phyloP scores from a whole-genome alignment of 2,113 vertebrate genomes.

The Notarius lentiginosus region DNA sequence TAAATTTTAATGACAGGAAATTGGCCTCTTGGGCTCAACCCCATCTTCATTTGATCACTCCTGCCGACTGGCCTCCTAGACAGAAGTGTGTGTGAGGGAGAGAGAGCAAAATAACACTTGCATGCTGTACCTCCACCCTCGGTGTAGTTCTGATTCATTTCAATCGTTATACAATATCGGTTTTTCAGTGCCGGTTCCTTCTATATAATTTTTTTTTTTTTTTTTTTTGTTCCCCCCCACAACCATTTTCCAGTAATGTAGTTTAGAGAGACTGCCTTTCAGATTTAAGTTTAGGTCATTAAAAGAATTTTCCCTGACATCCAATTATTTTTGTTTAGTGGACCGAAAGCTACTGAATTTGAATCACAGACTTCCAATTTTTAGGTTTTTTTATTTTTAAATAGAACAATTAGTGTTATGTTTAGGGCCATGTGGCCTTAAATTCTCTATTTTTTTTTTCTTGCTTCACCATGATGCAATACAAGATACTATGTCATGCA shows the following conservation, averaged over 20 bases:
- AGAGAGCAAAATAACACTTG: background rate
- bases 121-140: background rate
- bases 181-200: background rate
- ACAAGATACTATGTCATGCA: too few species aligned
- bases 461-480: too few species aligned
- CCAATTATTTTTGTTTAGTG: too few species aligned
- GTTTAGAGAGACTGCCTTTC: too few species aligned
- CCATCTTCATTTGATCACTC: slow-evolving; percentile 48
- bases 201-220: background rate
- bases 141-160: background rate
- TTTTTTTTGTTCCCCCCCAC: background rate
- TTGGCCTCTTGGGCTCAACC: slow-evolving; percentile 51
- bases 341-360: too few species aligned
- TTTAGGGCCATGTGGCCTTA: too few species aligned
- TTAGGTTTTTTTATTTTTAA: too few species aligned
- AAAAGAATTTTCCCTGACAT: too few species aligned
- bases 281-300: too few species aligned
- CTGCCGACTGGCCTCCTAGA: slow-evolving; percentile 27
- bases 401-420: too few species aligned
- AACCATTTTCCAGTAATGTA: background rate
- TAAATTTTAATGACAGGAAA: slow-evolving; percentile 59
- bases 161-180: background rate
- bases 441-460: too few species aligned
- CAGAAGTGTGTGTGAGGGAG: slow-evolving; percentile 7
- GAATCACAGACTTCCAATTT: too few species aligned